These are phyloP conservation scores for Syngnathus acus DNA, from an alignment of 2,797 vertebrate species.

Conservation along the genomic window DNA sequence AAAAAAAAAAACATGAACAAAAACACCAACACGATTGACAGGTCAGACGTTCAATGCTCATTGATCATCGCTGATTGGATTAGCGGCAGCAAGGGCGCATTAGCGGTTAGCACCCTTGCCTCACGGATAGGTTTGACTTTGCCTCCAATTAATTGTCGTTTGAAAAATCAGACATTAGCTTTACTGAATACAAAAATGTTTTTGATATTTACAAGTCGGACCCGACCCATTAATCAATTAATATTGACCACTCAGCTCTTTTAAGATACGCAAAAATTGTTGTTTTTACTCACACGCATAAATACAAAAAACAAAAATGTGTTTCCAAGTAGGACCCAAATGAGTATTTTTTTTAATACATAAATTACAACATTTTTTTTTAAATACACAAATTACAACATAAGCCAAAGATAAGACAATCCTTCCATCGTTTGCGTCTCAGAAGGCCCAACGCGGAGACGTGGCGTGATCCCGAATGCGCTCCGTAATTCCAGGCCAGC, in stretches of 20 bases:
- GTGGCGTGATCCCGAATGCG: neutral
- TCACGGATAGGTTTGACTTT: neutral
- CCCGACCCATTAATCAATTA: too few relatives aligned
- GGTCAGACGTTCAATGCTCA: neutral
- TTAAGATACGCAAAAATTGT: too few relatives aligned
- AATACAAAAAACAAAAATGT: too few relatives aligned
- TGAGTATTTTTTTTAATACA: too few relatives aligned
- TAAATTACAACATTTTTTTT: too few relatives aligned
- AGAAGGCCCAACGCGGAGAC: neutral
- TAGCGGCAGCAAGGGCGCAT: neutral
- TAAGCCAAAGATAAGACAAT: too few relatives aligned
- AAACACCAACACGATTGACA: neutral
- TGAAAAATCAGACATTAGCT: too few relatives aligned
- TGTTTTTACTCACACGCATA: too few relatives aligned
- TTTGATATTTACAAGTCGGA: neutral
- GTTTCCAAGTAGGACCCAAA: too few relatives aligned
- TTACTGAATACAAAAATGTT: neutral
- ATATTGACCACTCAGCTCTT: too few relatives aligned
- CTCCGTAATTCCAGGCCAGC: constrained; percentile 40
- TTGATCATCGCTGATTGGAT: constrained; percentile 8
- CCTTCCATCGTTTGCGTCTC: neutral
- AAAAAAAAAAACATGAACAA: neutral
- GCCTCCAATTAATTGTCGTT: neutral
- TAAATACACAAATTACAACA: too few relatives aligned
- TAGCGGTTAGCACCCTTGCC: neutral